phyloP scores from a whole-genome alignment of 2,888 invertebrate species.

The Drosophila lacicola region DNA sequence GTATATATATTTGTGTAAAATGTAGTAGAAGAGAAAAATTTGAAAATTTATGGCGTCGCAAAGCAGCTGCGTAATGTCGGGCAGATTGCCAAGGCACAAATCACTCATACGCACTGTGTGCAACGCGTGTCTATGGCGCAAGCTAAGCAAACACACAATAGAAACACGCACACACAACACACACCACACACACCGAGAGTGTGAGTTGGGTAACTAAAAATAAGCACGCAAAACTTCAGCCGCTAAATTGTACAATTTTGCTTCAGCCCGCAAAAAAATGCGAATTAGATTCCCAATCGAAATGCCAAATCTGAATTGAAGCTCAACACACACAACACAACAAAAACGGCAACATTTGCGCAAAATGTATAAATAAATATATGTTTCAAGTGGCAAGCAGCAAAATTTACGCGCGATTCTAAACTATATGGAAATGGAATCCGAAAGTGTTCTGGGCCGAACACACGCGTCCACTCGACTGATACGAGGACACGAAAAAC shows the following conservation, averaged over 20 bases:
- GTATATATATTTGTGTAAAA: slow-evolving; percentile 49
- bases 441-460: slow-evolving; percentile 46
- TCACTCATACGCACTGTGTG: slow-evolving; percentile 70
- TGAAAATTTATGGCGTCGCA: slow-evolving; percentile 52
- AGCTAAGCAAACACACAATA: slow-evolving; percentile 65
- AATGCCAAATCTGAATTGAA: slow-evolving; percentile 57
- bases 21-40: slow-evolving; percentile 39
- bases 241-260: slow-evolving; percentile 24
- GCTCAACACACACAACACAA: slow-evolving; percentile 16
- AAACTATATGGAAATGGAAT: slow-evolving; percentile 27
- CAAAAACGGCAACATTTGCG: slow-evolving; percentile 9
- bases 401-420: slow-evolving; percentile 49
- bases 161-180: slow-evolving; percentile 29
- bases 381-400: slow-evolving; percentile 35
- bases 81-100: slow-evolving; percentile 75
- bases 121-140: slow-evolving; percentile 60
- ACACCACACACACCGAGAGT: slow-evolving; percentile 17
- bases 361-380: slow-evolving; percentile 64
- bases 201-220: slow-evolving; percentile 42
- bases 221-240: slow-evolving; percentile 56
- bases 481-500: slow-evolving; percentile 65
- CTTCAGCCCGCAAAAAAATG: slow-evolving; percentile 36
- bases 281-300: slow-evolving; percentile 33
- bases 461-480: slow-evolving; percentile 59
- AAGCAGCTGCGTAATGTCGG: slow-evolving; percentile 77